Conservation (phyloP, 2,888 invertebrate genomes). For the Cyrtodaria siliqua region DNA sequence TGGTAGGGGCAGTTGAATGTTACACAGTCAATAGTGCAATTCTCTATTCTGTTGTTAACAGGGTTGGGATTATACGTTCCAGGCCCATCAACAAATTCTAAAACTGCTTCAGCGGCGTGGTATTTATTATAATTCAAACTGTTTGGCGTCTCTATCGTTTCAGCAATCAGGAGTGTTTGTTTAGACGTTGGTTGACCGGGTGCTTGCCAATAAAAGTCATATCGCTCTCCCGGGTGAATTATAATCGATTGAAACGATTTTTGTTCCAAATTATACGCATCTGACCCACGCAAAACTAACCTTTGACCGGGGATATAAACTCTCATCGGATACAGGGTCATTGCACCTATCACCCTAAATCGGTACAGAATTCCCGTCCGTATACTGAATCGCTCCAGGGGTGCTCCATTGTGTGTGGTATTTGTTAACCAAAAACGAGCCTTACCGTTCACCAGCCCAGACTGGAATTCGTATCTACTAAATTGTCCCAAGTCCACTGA, state of each 20-base stretch:
- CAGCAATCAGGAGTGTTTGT: slow-evolving; percentile 68
- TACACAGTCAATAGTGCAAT: too few relatives aligned
- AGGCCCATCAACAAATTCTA: slow-evolving; percentile 21
- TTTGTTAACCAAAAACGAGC: slow-evolving; percentile 59
- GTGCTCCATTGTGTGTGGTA: slow-evolving; percentile 61
- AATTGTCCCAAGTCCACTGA: slow-evolving; percentile 51
- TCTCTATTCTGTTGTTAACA: neutral
- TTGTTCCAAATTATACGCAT: slow-evolving; percentile 55
- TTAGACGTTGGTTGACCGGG: slow-evolving; percentile 18
- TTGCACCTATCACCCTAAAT: slow-evolving; percentile 35
- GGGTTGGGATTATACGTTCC: slow-evolving; percentile 28
- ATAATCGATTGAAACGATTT: slow-evolving; percentile 60
- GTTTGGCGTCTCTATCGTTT: slow-evolving; percentile 56
- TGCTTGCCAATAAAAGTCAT: slow-evolving; percentile 64
- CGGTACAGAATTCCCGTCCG: slow-evolving; percentile 24
- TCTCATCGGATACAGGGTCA: slow-evolving; percentile 41
- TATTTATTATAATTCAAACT: slow-evolving; percentile 33
- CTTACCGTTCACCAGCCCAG: slow-evolving; percentile 74
- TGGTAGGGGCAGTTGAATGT: slow-evolving; percentile 69
- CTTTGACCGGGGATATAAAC: slow-evolving; percentile 31
- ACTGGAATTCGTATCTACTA: slow-evolving; percentile 50
- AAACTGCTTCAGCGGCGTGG: slow-evolving; percentile 62
- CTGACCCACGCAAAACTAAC: slow-evolving; percentile 57
- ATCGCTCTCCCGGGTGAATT: slow-evolving; percentile 69
- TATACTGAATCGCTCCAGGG: slow-evolving; percentile 59